Percentiles rank a stretch among this genome's conserved stretches.
phyloP scores from a whole-genome alignment of 2,113 vertebrate species.

The Danionella cerebrum region DNA sequence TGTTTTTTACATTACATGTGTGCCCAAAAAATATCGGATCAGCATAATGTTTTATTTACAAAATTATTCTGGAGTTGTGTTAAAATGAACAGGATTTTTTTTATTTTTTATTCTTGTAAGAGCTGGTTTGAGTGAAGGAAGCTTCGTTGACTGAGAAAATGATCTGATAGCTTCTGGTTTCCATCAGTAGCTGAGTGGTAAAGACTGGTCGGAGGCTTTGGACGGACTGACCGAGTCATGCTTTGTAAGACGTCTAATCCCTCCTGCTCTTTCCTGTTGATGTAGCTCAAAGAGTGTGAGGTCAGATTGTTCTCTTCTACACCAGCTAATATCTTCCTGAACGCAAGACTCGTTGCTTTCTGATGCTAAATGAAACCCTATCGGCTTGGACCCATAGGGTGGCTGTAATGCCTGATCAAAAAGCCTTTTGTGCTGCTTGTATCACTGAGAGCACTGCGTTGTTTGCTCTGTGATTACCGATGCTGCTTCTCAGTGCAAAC shows the following conservation, averaged over 20 bases:
- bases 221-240: background rate
- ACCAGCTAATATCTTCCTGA: background rate
- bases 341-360: background rate
- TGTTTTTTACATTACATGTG: too few relatives aligned
- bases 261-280: background rate
- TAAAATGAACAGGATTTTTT: too few relatives aligned
- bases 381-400: background rate
- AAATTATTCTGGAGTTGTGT: too few relatives aligned
- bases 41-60: too few relatives aligned
- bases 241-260: background rate
- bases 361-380: background rate
- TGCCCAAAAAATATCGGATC: too few relatives aligned
- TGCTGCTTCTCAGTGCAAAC: too few relatives aligned
- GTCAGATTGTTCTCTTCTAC: background rate
- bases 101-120: too few relatives aligned
- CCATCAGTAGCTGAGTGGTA: background rate
- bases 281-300: background rate
- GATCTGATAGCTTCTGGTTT: background rate
- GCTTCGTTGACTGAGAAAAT: background rate
- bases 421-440: background rate
- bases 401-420: background rate
- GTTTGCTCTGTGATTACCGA: too few relatives aligned
- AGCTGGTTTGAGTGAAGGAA: too few relatives aligned
- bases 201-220: background rate
- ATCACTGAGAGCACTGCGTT: background rate